These are phyloP conservation scores for Drosophila busckii DNA, from an alignment of 1,140 invertebrate genomes.

Conservation along the genomic window DNA sequence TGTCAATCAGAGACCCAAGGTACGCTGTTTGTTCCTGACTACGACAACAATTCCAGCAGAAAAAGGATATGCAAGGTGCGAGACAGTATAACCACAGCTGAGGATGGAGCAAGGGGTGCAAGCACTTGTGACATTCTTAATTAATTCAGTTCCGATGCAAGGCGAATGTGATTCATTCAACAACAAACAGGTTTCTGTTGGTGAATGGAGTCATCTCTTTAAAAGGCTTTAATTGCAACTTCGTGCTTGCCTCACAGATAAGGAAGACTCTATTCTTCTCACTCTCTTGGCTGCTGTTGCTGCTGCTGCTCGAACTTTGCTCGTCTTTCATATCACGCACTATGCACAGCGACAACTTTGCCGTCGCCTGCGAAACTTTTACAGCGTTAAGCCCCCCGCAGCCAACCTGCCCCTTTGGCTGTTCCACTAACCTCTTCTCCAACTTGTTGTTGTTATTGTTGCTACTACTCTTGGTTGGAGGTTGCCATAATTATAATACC, in stretches of 20 bases:
- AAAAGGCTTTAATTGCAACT: slow-evolving; percentile 8
- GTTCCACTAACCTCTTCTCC: background rate
- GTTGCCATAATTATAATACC: slow-evolving; percentile 68
- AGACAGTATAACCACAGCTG: background rate
- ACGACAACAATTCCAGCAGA: slow-evolving; percentile 18
- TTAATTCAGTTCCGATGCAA: slow-evolving; percentile 52
- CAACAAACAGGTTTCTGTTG: slow-evolving; percentile 84
- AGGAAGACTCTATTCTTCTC: slow-evolving; percentile 10
- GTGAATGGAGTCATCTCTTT: slow-evolving; percentile 78
- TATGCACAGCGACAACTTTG: slow-evolving; percentile 19
- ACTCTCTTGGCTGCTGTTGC: slow-evolving; percentile 1
- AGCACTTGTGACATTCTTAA: slow-evolving; percentile 41
- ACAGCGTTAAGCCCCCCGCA: slow-evolving; percentile 18
- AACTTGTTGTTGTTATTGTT: too few relatives aligned
- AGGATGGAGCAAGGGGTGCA: background rate
- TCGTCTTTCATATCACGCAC: slow-evolving; percentile 44
- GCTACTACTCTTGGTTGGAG: slow-evolving; percentile 7
- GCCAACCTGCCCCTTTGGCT: background rate
- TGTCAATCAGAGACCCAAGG: slow-evolving; percentile 9
- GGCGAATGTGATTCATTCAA: slow-evolving; percentile 8
- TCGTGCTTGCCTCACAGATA: background rate
- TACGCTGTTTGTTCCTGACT: slow-evolving; percentile 5
- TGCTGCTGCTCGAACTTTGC: slow-evolving; percentile 31
- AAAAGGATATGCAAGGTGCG: background rate
- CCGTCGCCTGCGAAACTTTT: slow-evolving; percentile 43